Evolutionary conservation across 2,888 invertebrate species (phyloP).

Genomic region (Pterostichus niger): DNA sequence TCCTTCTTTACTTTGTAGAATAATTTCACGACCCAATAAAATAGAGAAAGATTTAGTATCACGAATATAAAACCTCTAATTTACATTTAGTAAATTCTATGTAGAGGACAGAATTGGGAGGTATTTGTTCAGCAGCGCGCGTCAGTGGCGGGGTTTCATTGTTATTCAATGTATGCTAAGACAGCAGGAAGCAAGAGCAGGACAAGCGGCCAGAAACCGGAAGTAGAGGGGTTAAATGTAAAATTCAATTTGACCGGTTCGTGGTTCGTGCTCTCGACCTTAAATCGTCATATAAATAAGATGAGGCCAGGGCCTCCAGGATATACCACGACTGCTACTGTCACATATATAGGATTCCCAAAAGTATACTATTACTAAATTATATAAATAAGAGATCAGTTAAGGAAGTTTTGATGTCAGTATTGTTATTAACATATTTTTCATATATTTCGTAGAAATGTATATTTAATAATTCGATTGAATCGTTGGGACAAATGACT

Average conservation of each 20-base stretch:
- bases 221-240: conserved; percentile 22
- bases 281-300: conserved; percentile 41
- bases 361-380: too few species aligned
- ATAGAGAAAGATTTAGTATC: too few species aligned
- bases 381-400: too few species aligned
- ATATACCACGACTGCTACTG: neutral
- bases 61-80: conserved; percentile 12
- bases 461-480: too few species aligned
- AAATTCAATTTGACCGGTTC: conserved; percentile 36
- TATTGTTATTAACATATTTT: too few species aligned
- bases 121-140: conserved; percentile 77
- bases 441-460: too few species aligned
- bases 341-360: neutral
- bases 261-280: neutral
- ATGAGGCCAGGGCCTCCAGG: neutral
- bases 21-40: too few species aligned
- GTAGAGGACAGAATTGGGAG: conserved; percentile 77
- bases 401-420: neutral
- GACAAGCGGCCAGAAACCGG: neutral
- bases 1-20: too few species aligned
- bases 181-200: conserved; percentile 3
- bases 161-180: conserved; percentile 52
- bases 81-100: conserved; percentile 74
- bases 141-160: conserved; percentile 70
- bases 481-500: too few species aligned